Base-by-base conservation (phyloP, 2,888 invertebrate species). In the Drosophila affinis region DNA sequence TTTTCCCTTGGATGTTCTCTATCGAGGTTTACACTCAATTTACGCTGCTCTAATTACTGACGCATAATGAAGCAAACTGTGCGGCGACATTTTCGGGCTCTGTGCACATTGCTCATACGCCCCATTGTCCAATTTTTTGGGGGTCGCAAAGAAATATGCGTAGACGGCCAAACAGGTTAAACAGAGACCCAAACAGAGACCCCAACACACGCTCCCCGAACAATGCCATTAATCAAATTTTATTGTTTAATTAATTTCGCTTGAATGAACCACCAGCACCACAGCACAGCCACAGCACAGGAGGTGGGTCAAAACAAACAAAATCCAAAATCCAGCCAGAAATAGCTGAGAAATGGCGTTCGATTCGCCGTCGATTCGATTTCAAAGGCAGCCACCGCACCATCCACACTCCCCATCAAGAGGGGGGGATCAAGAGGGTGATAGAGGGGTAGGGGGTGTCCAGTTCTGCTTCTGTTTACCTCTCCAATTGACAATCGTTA, bases 241-340 rank as follows among this genome's bases (percentile, higher is more conserved):
- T 88, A 85, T 88, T 88, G 81, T 85, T 88, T 88, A 87, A 85
- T 88, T 83, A 85, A 87, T 85, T 88, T 85, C 64, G 81, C 81
- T 82, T 84, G 87, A 84, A 82, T 82, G 81, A 82, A 84, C 64
- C 73, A n/a, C 47, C 5, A 34, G 34, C 34, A 34, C 34, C 5
- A 21, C 21, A 21, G 21, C 21, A 21, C 18, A 21, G 2, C 21
- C 21, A 21, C 21, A 21, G 21, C 21, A 21, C 52, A 48, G 46
- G 56, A 21, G 57, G 58, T 47, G 53, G 56, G 65, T 39, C 75
- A 82, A 79, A 82, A 67, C 69, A 88, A 86, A 88, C 88, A 82
- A 39, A 86, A 88, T 86, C 29, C 29, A 0, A 29, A 29, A 29
- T 29, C 29, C 60, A 47, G 60, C 68, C 73, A 71, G 62, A 88